These are phyloP conservation scores for Drosophila trichaetosa DNA, from an alignment of 2,888 invertebrate genomes.

Conservation along the genomic window DNA sequence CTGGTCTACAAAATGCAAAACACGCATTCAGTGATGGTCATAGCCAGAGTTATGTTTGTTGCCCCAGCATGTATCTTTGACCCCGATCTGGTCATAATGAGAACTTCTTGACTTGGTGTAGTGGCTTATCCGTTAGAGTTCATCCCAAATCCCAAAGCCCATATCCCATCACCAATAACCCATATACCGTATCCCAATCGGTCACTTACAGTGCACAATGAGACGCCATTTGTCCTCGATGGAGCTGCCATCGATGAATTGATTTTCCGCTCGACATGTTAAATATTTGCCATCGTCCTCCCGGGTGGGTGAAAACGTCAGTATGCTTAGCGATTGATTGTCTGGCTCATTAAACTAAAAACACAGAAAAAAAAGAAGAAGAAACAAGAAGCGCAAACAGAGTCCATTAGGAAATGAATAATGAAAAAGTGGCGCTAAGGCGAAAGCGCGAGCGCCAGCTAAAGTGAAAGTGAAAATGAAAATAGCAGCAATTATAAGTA, in stretches of 20 bases:
- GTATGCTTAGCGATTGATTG: conserved; percentile 93
- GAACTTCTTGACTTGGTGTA: conserved; percentile 8
- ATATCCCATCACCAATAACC: background rate
- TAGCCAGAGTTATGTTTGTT: background rate
- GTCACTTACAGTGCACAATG: conserved; percentile 94
- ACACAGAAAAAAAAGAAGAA: conserved; percentile 15
- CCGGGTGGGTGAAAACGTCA: conserved; percentile 92
- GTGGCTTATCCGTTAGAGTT: background rate
- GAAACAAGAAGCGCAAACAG: conserved; percentile 60
- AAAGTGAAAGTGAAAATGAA: conserved; percentile 59
- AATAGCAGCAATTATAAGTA: conserved; percentile 72
- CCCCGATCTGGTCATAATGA: conserved; percentile 51
- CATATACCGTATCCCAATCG: background rate
- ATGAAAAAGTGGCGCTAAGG: conserved; percentile 57
- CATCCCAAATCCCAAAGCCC: background rate
- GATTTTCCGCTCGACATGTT: conserved; percentile 95
- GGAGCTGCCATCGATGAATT: conserved; percentile 92
- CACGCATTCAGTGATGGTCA: background rate
- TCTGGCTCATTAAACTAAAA: conserved; percentile 91
- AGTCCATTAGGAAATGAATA: conserved; percentile 82
- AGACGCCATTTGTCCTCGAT: conserved; percentile 95
- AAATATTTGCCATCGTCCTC: conserved; percentile 96
- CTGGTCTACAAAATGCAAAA: conserved; percentile 89
- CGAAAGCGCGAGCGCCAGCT: conserved; percentile 30
- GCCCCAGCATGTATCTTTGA: conserved; percentile 17